Conservation (phyloP, 2,113 vertebrate genomes). For the Gorilla gorilla region DNA sequence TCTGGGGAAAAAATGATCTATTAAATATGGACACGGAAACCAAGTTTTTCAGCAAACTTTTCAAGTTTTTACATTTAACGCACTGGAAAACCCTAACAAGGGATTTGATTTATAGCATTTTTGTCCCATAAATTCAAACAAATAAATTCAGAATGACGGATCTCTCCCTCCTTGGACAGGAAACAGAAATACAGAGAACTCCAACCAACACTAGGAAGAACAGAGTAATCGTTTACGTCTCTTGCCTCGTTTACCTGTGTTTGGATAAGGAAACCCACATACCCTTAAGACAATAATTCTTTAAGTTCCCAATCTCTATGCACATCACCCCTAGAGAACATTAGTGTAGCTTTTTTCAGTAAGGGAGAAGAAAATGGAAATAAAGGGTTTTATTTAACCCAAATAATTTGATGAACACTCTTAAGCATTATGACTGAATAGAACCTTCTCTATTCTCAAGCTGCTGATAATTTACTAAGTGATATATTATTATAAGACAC, state of each 20-base stretch:
- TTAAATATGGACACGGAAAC: constrained; percentile 19
- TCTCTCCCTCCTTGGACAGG: constrained; percentile 32
- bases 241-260: background rate
- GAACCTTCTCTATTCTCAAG: background rate
- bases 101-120: background rate
- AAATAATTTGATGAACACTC: background rate
- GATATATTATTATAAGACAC: background rate
- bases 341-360: background rate
- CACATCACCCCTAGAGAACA: background rate
- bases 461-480: background rate
- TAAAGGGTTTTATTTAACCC: background rate
- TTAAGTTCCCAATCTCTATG: background rate
- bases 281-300: background rate
- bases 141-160: background rate
- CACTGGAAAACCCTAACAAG: background rate
- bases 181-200: constrained; percentile 35
- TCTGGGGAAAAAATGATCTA: background rate
- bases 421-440: background rate
- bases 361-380: constrained; percentile 25
- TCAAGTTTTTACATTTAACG: constrained; percentile 20
- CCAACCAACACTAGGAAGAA: constrained; percentile 10
- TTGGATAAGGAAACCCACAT: constrained; percentile 41
- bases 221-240: background rate
- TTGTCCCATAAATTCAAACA: constrained; percentile 44
- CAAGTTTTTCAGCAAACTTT: constrained; percentile 10